Percentiles rank a stretch among this genome's conserved stretches.
Evolutionary conservation across 2,113 vertebrate species (phyloP).

Genomic region (Lepus americanus): DNA sequence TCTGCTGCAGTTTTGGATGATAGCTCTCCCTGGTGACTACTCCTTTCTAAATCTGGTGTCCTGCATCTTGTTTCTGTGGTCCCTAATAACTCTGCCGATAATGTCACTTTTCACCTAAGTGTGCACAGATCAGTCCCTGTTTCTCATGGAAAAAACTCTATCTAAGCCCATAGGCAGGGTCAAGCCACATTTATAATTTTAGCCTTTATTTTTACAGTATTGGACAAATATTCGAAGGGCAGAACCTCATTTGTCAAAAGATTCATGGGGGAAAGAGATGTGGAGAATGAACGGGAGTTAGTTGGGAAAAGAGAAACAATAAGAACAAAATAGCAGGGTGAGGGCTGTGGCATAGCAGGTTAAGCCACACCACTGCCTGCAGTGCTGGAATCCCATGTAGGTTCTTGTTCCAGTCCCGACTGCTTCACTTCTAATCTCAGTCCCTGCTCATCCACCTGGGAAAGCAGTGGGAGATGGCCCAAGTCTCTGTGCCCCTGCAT

Average conservation of each 20-base stretch:
- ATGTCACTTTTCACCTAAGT: not conserved
- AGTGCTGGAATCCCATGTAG: too few relatives aligned
- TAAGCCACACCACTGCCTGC: too few relatives aligned
- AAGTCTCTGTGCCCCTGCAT: too few relatives aligned
- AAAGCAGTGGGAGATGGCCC: too few relatives aligned
- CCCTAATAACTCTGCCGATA: too few relatives aligned
- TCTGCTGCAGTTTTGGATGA: too few relatives aligned
- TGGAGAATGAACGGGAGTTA: not conserved
- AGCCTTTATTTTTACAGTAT: not conserved
- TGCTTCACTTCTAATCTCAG: too few relatives aligned
- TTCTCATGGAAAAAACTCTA: not conserved
- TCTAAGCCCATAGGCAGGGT: not conserved
- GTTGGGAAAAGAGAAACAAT: not conserved
- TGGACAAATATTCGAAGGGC: not conserved
- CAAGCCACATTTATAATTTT: not conserved
- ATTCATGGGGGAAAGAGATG: not conserved
- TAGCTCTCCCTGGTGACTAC: not conserved
- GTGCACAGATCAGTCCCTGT: not conserved
- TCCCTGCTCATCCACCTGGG: too few relatives aligned
- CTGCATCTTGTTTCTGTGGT: not conserved
- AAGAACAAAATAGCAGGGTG: too few relatives aligned
- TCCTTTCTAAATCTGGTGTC: too few relatives aligned
- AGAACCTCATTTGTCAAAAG: not conserved
- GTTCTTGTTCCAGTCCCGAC: too few relatives aligned
- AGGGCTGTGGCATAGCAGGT: too few relatives aligned